These are phyloP conservation scores for Carassius gibelio DNA, from an alignment of 2,113 vertebrate genomes.

Conservation along the genomic window DNA sequence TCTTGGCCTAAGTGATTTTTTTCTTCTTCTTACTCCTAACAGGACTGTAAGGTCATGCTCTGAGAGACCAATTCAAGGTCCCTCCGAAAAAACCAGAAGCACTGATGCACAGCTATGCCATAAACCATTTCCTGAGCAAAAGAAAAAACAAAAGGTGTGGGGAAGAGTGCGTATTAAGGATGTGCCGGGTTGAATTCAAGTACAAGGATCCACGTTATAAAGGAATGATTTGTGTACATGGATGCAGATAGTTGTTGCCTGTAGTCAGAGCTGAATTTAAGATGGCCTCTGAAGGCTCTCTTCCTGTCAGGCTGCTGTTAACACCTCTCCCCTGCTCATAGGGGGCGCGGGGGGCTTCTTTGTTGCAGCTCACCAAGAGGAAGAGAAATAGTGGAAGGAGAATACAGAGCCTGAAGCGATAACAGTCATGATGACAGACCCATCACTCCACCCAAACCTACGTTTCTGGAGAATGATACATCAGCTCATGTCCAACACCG, in stretches of 20 bases:
- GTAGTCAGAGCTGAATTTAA: slow-evolving; percentile 56
- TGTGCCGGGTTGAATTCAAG: neutral
- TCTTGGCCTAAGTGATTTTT: neutral
- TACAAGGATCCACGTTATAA: neutral
- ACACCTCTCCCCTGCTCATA: slow-evolving; percentile 60
- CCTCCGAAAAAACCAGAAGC: neutral
- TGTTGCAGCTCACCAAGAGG: slow-evolving; percentile 50
- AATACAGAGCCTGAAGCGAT: slow-evolving; percentile 22
- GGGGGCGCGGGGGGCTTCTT: slow-evolving; percentile 61
- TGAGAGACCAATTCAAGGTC: neutral
- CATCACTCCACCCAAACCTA: slow-evolving; percentile 1
- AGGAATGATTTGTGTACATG: neutral
- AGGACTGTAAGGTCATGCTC: neutral
- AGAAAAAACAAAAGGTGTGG: neutral
- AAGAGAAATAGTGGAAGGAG: slow-evolving; percentile 45
- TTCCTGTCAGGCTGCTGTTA: slow-evolving; percentile 60
- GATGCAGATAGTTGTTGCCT: neutral
- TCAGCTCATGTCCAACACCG: neutral
- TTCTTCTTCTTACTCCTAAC: neutral
- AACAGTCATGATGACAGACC: slow-evolving; percentile 20
- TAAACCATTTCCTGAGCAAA: slow-evolving; percentile 6
- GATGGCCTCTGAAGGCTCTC: slow-evolving; percentile 65
- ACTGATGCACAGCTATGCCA: slow-evolving; percentile 4
- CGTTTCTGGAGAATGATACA: slow-evolving; percentile 1
- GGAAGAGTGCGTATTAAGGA: neutral